Evolutionary conservation across 1,140 invertebrate genomes (phyloP).

Genomic region (Atta colombica): DNA sequence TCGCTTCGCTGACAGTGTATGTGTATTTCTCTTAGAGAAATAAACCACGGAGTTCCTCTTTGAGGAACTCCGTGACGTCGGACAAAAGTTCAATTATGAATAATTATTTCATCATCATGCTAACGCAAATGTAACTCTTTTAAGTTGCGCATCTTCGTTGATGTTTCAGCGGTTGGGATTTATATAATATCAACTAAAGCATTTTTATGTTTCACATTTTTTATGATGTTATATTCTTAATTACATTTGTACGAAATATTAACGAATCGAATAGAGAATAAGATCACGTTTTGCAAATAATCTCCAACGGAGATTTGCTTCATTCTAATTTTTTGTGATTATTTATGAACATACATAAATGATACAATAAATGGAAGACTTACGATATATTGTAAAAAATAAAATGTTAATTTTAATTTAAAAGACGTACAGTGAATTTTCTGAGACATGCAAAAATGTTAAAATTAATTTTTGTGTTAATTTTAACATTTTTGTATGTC

Average conservation of each 20-base stretch:
- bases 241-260: not conserved
- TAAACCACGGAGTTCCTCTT: constrained; percentile 11
- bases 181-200: not conserved
- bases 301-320: not conserved
- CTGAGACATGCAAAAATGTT: too few species aligned
- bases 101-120: constrained; percentile 49
- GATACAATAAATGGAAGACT: not conserved
- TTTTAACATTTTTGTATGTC: too few species aligned
- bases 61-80: not conserved
- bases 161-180: not conserved
- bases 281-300: not conserved
- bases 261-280: not conserved
- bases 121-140: constrained; percentile 37
- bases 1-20: not conserved
- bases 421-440: too few species aligned
- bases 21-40: constrained; percentile 27
- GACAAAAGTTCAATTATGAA: constrained; percentile 58
- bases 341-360: not conserved
- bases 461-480: too few species aligned
- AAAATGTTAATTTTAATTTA: too few species aligned
- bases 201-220: not conserved
- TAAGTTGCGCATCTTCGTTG: not conserved
- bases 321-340: not conserved
- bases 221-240: not conserved
- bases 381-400: not conserved